Conservation (phyloP, 2,888 invertebrate species). For the Choreutis nemorana region DNA sequence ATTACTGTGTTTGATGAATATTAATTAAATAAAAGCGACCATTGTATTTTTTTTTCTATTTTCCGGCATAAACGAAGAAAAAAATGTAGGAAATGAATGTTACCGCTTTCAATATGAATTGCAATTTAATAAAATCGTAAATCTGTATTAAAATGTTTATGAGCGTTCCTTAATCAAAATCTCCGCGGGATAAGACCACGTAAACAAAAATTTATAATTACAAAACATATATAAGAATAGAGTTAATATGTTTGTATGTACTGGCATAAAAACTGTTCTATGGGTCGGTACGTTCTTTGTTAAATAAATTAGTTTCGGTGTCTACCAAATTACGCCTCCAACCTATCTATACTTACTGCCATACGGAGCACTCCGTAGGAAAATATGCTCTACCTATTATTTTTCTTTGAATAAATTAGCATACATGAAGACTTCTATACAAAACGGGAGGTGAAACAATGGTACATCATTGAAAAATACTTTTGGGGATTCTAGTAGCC, state of each 20-base stretch:
- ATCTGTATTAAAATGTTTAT: neutral
- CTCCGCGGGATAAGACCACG: constrained; percentile 21
- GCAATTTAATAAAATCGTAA: too few species aligned
- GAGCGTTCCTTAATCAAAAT: constrained; percentile 14
- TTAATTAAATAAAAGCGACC: too few species aligned
- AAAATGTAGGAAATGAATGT: too few species aligned
- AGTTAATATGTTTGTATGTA: constrained; percentile 49
- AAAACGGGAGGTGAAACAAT: constrained; percentile 55
- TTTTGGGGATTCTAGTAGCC: constrained; percentile 60
- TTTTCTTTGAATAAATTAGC: constrained; percentile 50
- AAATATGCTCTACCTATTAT: constrained; percentile 64
- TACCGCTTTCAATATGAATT: too few species aligned
- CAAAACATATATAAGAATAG: constrained; percentile 28
- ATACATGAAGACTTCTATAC: constrained; percentile 42
- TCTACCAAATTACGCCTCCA: constrained; percentile 67
- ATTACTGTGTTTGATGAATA: too few species aligned
- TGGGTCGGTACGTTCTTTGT: constrained; percentile 63
- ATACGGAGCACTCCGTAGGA: constrained; percentile 46
- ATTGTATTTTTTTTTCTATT: too few species aligned
- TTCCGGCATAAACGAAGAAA: too few species aligned
- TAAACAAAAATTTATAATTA: constrained; percentile 34
- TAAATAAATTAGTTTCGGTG: constrained; percentile 68
- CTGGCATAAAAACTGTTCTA: constrained; percentile 60
- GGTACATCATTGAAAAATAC: constrained; percentile 44
- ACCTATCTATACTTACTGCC: constrained; percentile 57